Conservation (phyloP, 2,113 vertebrate species). For the Xenopus laevis region DNA sequence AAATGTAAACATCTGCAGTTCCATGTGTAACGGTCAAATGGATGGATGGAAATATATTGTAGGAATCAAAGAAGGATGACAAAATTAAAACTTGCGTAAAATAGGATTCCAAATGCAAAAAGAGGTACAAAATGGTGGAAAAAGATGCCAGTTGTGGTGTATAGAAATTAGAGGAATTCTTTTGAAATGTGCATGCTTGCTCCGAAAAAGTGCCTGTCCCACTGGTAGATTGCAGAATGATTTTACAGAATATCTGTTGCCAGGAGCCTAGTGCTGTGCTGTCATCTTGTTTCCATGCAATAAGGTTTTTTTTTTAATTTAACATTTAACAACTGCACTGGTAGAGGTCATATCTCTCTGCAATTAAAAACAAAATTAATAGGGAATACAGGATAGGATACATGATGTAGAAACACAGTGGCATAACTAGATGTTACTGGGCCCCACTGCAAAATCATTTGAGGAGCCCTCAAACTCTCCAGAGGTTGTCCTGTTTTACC, state of each 20-base stretch:
- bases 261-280: conserved; percentile 34
- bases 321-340: conserved; percentile 55
- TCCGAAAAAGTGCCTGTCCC: conserved; percentile 53
- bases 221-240: conserved; percentile 51
- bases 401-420: too few species aligned
- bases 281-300: conserved; percentile 61
- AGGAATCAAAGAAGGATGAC: conserved; percentile 29
- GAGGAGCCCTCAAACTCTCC: too few species aligned
- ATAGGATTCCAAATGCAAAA: conserved; percentile 66
- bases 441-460: too few species aligned
- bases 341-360: conserved; percentile 53
- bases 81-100: conserved; percentile 61
- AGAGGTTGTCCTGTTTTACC: too few species aligned
- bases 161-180: conserved; percentile 10
- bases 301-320: conserved; percentile 18
- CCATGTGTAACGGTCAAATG: conserved; percentile 52
- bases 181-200: conserved; percentile 60
- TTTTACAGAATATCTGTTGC: conserved; percentile 55
- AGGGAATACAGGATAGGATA: too few species aligned
- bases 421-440: too few species aligned
- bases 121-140: conserved; percentile 70
- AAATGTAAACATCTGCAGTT: conserved; percentile 71
- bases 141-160: conserved; percentile 61
- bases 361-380: conserved; percentile 44
- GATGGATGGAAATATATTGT: conserved; percentile 50